A percentile compares a stretch with the other conserved stretches of the same genome.
Conservation (phyloP, 30 jellyfish, hydroid and myxozoan genomes). For the Sanderia malayensis region DNA sequence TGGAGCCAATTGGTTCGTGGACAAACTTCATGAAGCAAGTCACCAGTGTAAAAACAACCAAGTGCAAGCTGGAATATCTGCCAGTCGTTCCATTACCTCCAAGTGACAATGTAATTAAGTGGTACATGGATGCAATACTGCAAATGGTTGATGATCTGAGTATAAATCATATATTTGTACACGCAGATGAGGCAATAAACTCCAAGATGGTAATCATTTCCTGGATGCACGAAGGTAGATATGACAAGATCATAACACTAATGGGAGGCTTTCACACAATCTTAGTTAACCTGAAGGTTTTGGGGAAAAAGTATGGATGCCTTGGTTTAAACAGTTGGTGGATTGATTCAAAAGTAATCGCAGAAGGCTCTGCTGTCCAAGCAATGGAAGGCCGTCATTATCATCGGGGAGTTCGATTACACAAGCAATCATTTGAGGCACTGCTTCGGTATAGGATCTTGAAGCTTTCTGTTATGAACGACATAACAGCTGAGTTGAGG, state of each 20-base stretch:
- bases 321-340: conserved; percentile 50
- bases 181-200: conserved; percentile 51
- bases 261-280: conserved; percentile 63
- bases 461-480: conserved; percentile 24
- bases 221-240: conserved; percentile 45
- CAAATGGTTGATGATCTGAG: conserved; percentile 45
- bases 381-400: conserved; percentile 61
- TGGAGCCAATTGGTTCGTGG: conserved; percentile 60
- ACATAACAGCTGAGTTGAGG: conserved; percentile 45
- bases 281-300: conserved; percentile 35
- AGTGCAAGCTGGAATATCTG: conserved; percentile 57
- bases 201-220: conserved; percentile 43
- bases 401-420: conserved; percentile 35
- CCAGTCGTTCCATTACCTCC: conserved; percentile 65
- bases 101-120: conserved; percentile 13
- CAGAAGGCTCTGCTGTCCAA: conserved; percentile 61
- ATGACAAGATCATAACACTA: conserved; percentile 37
- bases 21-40: conserved; percentile 34
- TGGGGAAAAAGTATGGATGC: conserved; percentile 52
- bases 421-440: conserved; percentile 44
- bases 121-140: conserved; percentile 45
- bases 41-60: conserved; percentile 28
- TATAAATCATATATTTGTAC: conserved; percentile 45
- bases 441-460: conserved; percentile 53
- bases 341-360: conserved; percentile 43